These are phyloP conservation scores for Vannuccia rotundouncinata DNA, from an alignment of 2,888 invertebrate genomes.

Conservation along the genomic window DNA sequence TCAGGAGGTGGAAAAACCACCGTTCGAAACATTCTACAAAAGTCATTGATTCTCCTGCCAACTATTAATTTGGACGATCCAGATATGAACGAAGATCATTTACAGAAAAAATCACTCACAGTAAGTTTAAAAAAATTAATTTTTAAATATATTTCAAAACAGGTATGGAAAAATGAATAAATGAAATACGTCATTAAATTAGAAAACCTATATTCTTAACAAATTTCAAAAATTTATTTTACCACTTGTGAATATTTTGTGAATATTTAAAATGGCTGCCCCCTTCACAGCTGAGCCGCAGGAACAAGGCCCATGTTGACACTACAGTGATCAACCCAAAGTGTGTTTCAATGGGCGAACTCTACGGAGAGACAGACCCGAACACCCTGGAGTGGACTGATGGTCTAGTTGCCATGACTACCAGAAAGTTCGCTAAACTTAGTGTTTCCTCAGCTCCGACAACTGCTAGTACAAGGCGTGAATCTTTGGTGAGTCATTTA, in stretches of 20 bases:
- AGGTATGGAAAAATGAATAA: no score
- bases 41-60: constrained; percentile 52
- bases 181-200: no score
- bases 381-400: constrained; percentile 56
- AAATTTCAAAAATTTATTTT: no score
- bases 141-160: no score
- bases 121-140: no score
- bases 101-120: no score
- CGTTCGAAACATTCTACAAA: constrained; percentile 53
- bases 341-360: constrained; percentile 53
- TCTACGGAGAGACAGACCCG: constrained; percentile 55
- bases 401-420: constrained; percentile 54
- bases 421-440: constrained; percentile 47
- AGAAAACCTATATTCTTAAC: no score
- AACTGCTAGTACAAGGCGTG: neutral
- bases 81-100: no score
- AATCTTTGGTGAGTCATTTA: no score
- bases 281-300: neutral
- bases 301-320: constrained; percentile 52
- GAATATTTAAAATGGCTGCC: no score
- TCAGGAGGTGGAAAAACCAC: constrained; percentile 54
- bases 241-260: no score
- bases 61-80: constrained; percentile 43
- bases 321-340: constrained; percentile 54
- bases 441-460: neutral